Conservation (phyloP, 2,888 invertebrate species). For the Mantis religiosa region DNA sequence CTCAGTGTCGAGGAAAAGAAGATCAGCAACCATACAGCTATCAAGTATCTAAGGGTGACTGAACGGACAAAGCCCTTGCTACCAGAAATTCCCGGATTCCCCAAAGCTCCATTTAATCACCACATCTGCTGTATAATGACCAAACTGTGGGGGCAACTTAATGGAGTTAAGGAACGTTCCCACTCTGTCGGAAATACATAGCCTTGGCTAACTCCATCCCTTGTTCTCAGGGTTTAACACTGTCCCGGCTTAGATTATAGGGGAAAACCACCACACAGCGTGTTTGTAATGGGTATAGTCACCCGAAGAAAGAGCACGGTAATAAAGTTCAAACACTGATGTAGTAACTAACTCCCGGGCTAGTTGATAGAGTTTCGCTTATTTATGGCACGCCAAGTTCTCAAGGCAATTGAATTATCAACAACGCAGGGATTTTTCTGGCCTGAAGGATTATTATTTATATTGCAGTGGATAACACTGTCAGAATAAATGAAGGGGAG, state of each 20-base stretch:
- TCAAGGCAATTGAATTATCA: too few relatives aligned
- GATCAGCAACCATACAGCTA: neutral
- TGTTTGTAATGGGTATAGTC: neutral
- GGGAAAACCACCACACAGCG: neutral
- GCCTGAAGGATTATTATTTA: too few relatives aligned
- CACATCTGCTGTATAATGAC: neutral
- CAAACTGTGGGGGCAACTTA: neutral
- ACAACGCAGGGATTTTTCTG: too few relatives aligned
- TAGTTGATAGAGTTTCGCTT: neutral
- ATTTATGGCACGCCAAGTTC: too few relatives aligned
- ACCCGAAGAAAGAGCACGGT: neutral
- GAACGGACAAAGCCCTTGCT: neutral
- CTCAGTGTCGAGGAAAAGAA: too few relatives aligned
- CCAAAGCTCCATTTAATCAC: neutral
- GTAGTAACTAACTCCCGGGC: neutral
- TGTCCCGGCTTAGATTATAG: neutral
- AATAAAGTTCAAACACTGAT: neutral
- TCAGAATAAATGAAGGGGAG: too few relatives aligned
- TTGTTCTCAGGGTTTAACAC: neutral
- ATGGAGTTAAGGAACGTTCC: neutral
- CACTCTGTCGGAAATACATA: neutral
- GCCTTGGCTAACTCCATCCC: neutral
- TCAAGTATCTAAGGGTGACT: neutral
- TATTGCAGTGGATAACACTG: too few relatives aligned
- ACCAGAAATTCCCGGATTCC: neutral